Percentiles rank a stretch among this genome's conserved stretches.
Conservation (phyloP, 2,797 vertebrate genomes). For the Sarcophilus harrisii region DNA sequence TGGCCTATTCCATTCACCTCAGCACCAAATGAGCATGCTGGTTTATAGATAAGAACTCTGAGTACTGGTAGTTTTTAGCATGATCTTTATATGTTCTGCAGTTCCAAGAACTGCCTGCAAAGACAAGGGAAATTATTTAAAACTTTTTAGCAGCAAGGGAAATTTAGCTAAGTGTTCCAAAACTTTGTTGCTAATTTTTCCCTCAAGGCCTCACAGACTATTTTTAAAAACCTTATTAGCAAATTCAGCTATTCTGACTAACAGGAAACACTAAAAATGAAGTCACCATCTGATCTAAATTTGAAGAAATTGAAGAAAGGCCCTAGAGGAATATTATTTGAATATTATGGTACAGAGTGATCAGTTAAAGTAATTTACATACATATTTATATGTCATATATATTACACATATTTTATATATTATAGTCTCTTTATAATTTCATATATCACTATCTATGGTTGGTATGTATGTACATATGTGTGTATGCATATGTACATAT, state of each 20-base stretch:
- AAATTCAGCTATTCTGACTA: conserved; percentile 19
- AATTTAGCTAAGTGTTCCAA: background rate
- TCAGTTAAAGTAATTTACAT: background rate
- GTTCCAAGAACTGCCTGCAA: background rate
- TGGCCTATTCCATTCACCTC: conserved; percentile 22
- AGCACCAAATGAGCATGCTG: conserved; percentile 35
- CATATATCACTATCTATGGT: background rate
- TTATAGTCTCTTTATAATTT: background rate
- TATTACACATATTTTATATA: background rate
- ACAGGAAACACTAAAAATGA: background rate
- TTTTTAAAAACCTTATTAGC: conserved; percentile 34
- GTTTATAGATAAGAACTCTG: conserved; percentile 12
- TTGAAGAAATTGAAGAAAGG: conserved; percentile 10
- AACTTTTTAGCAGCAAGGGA: background rate
- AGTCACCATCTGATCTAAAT: background rate
- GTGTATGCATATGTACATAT: background rate
- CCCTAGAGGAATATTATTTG: background rate
- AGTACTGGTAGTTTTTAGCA: background rate
- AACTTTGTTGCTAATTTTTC: background rate
- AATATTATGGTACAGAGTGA: background rate
- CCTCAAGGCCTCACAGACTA: background rate
- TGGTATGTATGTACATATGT: background rate
- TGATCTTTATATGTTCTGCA: background rate
- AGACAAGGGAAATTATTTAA: background rate
- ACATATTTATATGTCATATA: background rate